Conservation (phyloP, 1,140 invertebrate species). For the Helicorthomorpha holstii region DNA sequence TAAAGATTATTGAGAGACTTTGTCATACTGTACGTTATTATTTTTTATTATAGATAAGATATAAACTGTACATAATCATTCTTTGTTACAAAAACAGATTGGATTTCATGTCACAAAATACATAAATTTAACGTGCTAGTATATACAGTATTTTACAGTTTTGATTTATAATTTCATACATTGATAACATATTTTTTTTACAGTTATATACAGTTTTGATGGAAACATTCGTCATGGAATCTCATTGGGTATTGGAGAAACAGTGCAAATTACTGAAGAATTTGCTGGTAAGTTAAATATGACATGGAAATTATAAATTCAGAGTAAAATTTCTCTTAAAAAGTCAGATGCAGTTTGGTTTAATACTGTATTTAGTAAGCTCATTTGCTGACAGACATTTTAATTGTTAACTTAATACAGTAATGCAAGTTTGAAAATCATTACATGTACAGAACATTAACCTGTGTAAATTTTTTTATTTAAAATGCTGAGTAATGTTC, state of each 20-base stretch:
- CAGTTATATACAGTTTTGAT: conserved; percentile 79
- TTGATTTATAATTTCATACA: conserved; percentile 9
- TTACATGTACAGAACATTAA: neutral
- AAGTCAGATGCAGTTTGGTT: neutral
- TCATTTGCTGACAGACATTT: neutral
- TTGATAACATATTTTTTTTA: conserved; percentile 24
- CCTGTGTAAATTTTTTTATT: no score
- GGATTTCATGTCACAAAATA: no score
- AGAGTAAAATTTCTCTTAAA: neutral
- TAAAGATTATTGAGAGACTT: no score
- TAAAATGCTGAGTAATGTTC: no score
- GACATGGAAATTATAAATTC: neutral
- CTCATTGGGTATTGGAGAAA: conserved; percentile 72
- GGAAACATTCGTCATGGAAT: conserved; percentile 62
- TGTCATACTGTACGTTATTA: no score
- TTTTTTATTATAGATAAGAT: no score
- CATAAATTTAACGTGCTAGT: no score
- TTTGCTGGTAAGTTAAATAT: conserved; percentile 41
- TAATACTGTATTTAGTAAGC: neutral
- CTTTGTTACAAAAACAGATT: no score
- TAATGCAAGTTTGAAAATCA: neutral
- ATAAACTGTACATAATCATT: no score
- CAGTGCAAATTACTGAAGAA: conserved; percentile 76
- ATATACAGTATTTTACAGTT: neutral
- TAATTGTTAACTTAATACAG: neutral